Evolutionary conservation across 2,888 invertebrate species (phyloP).

Genomic region (Alloplasta piceator): DNA sequence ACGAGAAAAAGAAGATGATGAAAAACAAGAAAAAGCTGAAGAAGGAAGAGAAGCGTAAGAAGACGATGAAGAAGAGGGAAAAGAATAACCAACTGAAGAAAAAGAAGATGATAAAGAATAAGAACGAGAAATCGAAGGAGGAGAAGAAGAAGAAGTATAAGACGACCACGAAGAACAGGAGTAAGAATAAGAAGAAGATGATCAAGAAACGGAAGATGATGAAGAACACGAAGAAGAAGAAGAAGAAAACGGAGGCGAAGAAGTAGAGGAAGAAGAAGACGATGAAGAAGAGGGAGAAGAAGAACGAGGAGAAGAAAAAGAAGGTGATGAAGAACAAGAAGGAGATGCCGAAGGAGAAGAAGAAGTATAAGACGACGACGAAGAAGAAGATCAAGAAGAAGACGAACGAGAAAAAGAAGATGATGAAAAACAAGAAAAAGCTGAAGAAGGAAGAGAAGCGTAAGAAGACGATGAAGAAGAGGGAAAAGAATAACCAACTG

Average conservation of each 20-base stretch:
- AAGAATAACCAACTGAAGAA: neutral
- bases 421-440: slow-evolving; percentile 16
- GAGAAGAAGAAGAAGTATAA: slow-evolving; percentile 10
- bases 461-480: too few relatives aligned
- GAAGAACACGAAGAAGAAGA: slow-evolving; percentile 2
- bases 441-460: neutral
- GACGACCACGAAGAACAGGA: too few relatives aligned
- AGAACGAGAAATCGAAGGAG: slow-evolving; percentile 19
- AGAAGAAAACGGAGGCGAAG: neutral
- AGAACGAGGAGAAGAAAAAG: too few relatives aligned
- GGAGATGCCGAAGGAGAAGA: neutral
- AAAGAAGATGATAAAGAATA: neutral
- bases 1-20: slow-evolving; percentile 21
- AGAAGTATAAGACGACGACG: too few relatives aligned
- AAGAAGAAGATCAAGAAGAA: too few relatives aligned
- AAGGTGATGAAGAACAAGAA: too few relatives aligned
- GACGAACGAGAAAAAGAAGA: slow-evolving; percentile 18
- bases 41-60: too few relatives aligned
- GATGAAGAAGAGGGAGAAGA: too few relatives aligned
- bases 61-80: neutral
- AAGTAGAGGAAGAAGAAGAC: too few relatives aligned
- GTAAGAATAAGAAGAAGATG: neutral
- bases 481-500: neutral
- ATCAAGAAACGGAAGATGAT: neutral
- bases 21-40: slow-evolving; percentile 11